Conservation (phyloP, 2,888 invertebrate species). For the Melanchra persicariae region DNA sequence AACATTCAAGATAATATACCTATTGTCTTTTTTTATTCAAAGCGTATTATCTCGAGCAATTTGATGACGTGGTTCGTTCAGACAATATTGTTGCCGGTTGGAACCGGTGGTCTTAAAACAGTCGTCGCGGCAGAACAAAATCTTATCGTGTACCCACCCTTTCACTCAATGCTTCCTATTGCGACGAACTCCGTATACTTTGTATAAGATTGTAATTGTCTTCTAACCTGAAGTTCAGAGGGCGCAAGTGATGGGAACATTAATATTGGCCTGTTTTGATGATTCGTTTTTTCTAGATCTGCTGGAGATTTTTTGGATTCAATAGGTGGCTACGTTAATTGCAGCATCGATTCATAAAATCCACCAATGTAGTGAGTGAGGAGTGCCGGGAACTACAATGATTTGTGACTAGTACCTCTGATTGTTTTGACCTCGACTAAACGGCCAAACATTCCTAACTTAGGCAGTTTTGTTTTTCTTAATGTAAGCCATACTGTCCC, state of each 20-base stretch:
- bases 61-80: constrained; percentile 61
- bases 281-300: not conserved
- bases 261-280: not conserved
- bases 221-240: constrained; percentile 65
- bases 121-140: constrained; percentile 71
- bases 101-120: constrained; percentile 66
- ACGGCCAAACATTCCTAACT: too few relatives aligned
- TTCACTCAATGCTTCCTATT: constrained; percentile 83
- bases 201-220: constrained; percentile 81
- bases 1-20: constrained; percentile 50
- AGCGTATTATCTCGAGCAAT: constrained; percentile 61
- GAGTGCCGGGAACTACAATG: too few relatives aligned
- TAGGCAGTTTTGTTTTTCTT: too few relatives aligned
- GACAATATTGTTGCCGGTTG: constrained; percentile 57
- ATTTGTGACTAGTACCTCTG: not conserved
- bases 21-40: constrained; percentile 61
- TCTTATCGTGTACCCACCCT: constrained; percentile 80
- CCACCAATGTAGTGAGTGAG: too few relatives aligned
- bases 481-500: too few relatives aligned
- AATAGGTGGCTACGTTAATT: too few relatives aligned
- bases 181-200: constrained; percentile 80
- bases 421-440: not conserved
- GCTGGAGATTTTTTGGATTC: too few relatives aligned
- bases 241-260: constrained; percentile 65
- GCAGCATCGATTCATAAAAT: too few relatives aligned